Evolutionary conservation across 1,140 invertebrate genomes (phyloP).

Genomic region (Octopus sinensis): DNA sequence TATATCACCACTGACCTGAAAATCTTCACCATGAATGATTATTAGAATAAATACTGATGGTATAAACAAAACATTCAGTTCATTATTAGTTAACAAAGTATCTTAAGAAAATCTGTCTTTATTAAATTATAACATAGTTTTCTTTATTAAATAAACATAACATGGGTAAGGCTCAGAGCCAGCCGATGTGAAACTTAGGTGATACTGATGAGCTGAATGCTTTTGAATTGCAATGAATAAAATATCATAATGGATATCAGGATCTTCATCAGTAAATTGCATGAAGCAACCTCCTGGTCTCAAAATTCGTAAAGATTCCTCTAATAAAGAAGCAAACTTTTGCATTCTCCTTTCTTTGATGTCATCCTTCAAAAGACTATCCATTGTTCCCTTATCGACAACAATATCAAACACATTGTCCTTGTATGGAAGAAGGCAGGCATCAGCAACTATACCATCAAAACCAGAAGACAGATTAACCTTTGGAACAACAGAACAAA

Average conservation of each 20-base stretch:
- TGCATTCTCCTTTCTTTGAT: neutral
- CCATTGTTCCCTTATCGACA: slow-evolving; percentile 44
- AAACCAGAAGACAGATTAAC: slow-evolving; percentile 16
- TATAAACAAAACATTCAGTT: too few species aligned
- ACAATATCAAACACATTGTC: slow-evolving; percentile 31
- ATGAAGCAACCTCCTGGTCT: slow-evolving; percentile 26
- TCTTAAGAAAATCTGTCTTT: too few species aligned
- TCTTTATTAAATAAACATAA: neutral
- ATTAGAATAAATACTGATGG: too few species aligned
- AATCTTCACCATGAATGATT: too few species aligned
- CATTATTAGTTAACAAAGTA: too few species aligned
- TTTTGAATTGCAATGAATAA: neutral
- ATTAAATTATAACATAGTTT: neutral
- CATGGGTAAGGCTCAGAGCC: neutral
- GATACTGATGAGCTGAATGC: neutral
- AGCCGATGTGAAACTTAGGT: neutral
- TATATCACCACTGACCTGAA: too few species aligned
- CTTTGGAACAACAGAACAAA: neutral
- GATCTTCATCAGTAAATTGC: slow-evolving; percentile 48
- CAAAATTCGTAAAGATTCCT: slow-evolving; percentile 28
- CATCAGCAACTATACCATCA: slow-evolving; percentile 25
- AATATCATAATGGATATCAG: slow-evolving; percentile 27
- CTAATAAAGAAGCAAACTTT: slow-evolving; percentile 25
- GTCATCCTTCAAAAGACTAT: slow-evolving; percentile 39
- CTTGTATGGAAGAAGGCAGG: slow-evolving; percentile 30